Evolutionary conservation across 2,797 vertebrate genomes (phyloP).

Genomic region (Sternotherus odoratus): DNA sequence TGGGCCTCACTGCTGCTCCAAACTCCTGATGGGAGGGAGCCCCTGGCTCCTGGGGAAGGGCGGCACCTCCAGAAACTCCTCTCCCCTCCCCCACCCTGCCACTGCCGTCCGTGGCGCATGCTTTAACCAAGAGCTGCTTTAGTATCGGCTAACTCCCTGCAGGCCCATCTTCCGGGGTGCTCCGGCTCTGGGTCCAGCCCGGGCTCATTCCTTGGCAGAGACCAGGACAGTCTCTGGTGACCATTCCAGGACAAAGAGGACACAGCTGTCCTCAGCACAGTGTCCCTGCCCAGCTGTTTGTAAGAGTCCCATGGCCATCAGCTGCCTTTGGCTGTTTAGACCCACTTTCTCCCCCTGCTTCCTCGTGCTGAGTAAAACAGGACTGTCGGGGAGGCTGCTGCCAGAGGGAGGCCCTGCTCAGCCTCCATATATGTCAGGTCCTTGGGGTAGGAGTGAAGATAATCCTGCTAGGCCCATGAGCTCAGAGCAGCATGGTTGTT

Average conservation of each 20-base stretch:
- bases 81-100: not conserved
- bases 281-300: not conserved
- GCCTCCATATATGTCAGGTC: no score
- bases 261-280: not conserved
- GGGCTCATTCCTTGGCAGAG: not conserved
- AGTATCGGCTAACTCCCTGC: no score
- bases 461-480: no score
- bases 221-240: not conserved
- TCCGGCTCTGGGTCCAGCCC: not conserved
- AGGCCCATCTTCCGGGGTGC: not conserved
- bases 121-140: not conserved
- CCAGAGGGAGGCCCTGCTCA: no score
- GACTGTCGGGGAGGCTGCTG: no score
- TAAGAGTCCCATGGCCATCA: no score
- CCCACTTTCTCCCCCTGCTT: rapidly evolving
- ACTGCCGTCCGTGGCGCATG: not conserved
- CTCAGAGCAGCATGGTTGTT: no score
- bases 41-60: not conserved
- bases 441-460: no score
- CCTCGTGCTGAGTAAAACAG: no score
- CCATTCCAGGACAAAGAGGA: not conserved
- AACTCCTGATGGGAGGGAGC: not conserved
- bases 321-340: no score
- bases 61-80: not conserved
- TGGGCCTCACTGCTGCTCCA: no score